Evolutionary conservation across 1,140 invertebrate genomes (phyloP), one percentile per base, ranked within the genome.

Genomic region (Protaetia brevitarsis): DNA sequence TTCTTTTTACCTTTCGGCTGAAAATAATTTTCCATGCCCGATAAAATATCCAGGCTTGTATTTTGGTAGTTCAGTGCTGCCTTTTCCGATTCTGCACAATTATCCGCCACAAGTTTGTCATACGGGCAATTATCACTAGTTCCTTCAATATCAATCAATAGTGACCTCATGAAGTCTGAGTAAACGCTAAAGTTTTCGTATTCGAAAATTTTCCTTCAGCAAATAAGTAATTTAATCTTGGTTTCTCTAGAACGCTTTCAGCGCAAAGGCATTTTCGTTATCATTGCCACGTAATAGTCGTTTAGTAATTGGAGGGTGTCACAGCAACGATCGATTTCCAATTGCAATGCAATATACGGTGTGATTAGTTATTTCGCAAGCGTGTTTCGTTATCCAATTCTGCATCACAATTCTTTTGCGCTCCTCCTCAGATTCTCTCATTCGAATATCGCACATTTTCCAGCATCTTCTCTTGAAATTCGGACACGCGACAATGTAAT

Each of bases 221-320:
- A n/a, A 19, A 21, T 2, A 62, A 36, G 10, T 34, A 23, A n/a
- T 31, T 21, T 62, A 62, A 21, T 1, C 34, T 21, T n/a, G 26
- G n/a, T 23, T 62, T 62, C 13, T 62, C 11, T 8, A 64, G 11
- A 58, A 27, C 13, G 10, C 26, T 16, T 21, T 65, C 64, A 11
- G 29, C 13, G 27, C 27, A 37, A n/a, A 7, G 68, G 68, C 30
- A 60, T 60, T 31, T 71, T 71, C 0, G 72, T 82, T n/a, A 82
- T 72, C 75, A 84, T 80, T 0, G 79, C 74, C 7, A 76, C 76
- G 68, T 85, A 86, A 73, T 85, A 87, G 73, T 85, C 83, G 30
- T 82, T 79, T 2, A 87, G 30, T 8, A 82, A 65, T 72, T 83
- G 81, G 37, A 82, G 76, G 2, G 83, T 83, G 56, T 82, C 78